Base-by-base conservation (phyloP, 2,113 vertebrate genomes). In the Loxodonta africana region DNA sequence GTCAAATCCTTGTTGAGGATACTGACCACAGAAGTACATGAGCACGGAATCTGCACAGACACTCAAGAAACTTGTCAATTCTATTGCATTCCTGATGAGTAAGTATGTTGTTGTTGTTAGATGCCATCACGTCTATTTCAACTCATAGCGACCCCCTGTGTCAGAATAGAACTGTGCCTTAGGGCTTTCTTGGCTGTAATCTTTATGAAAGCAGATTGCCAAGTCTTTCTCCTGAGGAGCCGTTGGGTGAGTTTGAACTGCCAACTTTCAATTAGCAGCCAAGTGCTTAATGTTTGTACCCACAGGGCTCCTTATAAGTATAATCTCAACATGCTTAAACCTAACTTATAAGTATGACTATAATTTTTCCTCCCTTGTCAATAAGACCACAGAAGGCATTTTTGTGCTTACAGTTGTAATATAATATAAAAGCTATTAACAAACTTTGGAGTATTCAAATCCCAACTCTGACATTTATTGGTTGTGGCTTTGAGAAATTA, bases 31-130 rank as follows among this genome's bases (percentile, higher is more conserved):
- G 71, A 26, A 3, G 23, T 26, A 62, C 51, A 48, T 46, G 4
- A 48, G 21, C 21, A 60, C 0, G 8, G 23, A 57, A 11, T 23
- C 2, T 18, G 7, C 9, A 48, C 0, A 20, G 57, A 63, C 23
- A 5, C 18, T 28, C 3, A 41, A 30, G 65, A 76, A 51, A 30
- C 4, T 44, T 48, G 15, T 88, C 28, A 77, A 9, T 87, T 77
- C 28, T n/a, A 28, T 3, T 76, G 18, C 9, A 33, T 84, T 65
- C 11, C 46, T 77, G 15, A n/a, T 46, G 83, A 65, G 67, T 71
- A 57, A 48, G 2, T 14, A 48, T 37, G 71, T 23, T 21, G 60
- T 62, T 62, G 4, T 62, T 62, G 60, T 62, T 62, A 62, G 8
- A 12, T 57, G 53, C 60, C 60, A 62, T 57, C 12, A 62, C 6